Evolutionary conservation across 2,113 vertebrate genomes (phyloP).

Genomic region (Scatophagus argus): DNA sequence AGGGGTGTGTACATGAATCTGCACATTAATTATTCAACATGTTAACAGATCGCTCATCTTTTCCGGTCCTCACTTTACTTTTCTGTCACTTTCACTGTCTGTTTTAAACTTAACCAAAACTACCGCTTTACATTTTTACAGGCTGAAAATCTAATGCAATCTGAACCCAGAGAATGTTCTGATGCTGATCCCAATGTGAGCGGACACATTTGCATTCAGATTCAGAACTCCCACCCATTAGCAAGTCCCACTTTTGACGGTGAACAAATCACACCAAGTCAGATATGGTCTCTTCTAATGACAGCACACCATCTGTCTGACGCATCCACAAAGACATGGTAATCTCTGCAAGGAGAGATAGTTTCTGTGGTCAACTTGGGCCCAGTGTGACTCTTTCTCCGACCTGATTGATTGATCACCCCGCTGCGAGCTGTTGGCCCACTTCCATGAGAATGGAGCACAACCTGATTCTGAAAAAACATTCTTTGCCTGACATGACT

Average conservation of each 20-base stretch:
- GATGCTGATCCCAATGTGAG: not conserved
- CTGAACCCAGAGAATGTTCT: not conserved
- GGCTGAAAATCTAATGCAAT: not conserved
- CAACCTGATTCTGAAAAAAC: constrained; percentile 25
- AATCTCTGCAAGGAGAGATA: not conserved
- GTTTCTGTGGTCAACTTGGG: constrained; percentile 4
- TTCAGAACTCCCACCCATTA: not conserved
- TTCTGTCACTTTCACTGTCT: not conserved
- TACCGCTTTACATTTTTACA: not conserved
- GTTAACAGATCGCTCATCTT: not conserved
- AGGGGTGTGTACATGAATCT: not conserved
- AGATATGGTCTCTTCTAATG: not conserved
- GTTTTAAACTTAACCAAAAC: constrained; percentile 1
- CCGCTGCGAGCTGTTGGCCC: constrained; percentile 30
- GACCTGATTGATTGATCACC: constrained; percentile 15
- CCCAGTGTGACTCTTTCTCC: constrained; percentile 26
- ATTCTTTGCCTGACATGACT: constrained; percentile 18
- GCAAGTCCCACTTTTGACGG: not conserved
- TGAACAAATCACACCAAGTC: not conserved
- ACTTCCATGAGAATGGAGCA: constrained; percentile 31
- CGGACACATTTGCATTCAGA: not conserved
- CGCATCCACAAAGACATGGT: constrained; percentile 5
- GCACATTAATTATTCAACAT: not conserved
- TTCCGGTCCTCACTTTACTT: not conserved
- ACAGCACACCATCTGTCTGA: not conserved